Evolutionary conservation across 2,888 invertebrate species (phyloP).

Genomic region (Ptychoptera contaminata): DNA sequence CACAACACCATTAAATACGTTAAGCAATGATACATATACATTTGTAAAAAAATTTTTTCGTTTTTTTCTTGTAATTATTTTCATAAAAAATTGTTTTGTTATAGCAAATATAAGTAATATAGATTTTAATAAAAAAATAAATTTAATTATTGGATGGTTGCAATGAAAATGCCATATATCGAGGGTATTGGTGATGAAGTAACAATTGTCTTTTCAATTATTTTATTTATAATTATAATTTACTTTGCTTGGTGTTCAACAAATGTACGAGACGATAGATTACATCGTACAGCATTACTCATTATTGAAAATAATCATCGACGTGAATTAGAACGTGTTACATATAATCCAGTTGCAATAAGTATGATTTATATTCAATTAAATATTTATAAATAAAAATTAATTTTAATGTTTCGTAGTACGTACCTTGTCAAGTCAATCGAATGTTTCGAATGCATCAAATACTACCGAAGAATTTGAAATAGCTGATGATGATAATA

Average conservation of each 20-base stretch:
- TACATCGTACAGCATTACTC: conserved; percentile 12
- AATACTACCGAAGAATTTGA: conserved; percentile 28
- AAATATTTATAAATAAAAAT: neutral
- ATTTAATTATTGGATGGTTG: neutral
- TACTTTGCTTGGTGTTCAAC: conserved; percentile 66
- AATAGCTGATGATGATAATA: conserved; percentile 11
- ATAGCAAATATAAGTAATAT: no score
- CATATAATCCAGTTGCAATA: conserved; percentile 5
- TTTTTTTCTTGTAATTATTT: no score
- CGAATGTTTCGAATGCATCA: conserved; percentile 17
- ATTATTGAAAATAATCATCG: conserved; percentile 14
- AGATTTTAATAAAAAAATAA: no score
- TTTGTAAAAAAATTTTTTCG: no score
- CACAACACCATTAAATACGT: no score
- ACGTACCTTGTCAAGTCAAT: conserved; percentile 8
- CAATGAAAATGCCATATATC: conserved; percentile 49
- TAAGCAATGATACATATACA: no score
- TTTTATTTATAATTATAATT: conserved; percentile 38
- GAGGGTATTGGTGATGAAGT: conserved; percentile 78
- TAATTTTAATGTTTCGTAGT: conserved; percentile 2
- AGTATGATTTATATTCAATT: neutral
- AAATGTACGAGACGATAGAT: conserved; percentile 14
- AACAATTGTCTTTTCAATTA: conserved; percentile 48
- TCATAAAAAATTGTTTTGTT: no score
- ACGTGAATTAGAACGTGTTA: conserved; percentile 11